phyloP scores from a whole-genome alignment of 2,113 vertebrate genomes.

The Heteronetta atricapilla region DNA sequence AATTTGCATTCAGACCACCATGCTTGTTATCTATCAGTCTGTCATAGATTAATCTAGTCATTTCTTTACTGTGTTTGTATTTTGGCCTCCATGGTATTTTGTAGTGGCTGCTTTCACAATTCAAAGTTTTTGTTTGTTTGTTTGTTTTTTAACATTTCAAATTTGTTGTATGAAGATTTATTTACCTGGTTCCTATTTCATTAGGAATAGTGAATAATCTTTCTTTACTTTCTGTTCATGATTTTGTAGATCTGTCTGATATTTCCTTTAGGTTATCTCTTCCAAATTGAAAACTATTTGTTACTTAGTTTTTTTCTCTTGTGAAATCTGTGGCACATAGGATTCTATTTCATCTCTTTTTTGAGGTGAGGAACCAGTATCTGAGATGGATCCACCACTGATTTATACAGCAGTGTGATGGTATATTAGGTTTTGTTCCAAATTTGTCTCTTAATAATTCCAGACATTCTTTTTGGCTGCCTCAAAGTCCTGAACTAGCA shows the following conservation, averaged over 20 bases:
- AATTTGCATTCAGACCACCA: neutral
- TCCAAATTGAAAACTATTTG: neutral
- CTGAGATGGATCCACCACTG: neutral
- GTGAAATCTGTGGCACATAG: neutral
- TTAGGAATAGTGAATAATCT: neutral
- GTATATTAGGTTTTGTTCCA: neutral
- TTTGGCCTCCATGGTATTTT: neutral
- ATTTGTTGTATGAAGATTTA: neutral
- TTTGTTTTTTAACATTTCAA: conserved; percentile 1
- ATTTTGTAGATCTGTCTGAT: neutral
- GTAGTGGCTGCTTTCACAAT: neutral
- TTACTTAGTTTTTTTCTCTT: neutral
- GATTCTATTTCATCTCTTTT: neutral
- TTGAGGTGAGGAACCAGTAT: neutral
- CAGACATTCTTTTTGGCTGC: neutral
- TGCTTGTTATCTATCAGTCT: neutral
- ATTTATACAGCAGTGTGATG: neutral
- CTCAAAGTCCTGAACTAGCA: neutral
- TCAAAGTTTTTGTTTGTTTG: conserved; percentile 4
- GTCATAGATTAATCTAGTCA: neutral
- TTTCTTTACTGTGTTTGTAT: neutral
- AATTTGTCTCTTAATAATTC: neutral
- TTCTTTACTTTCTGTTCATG: neutral
- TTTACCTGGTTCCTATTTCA: neutral
- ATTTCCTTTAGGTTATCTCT: neutral